A percentile compares a stretch with the other conserved stretches of the same genome.
phyloP scores from a whole-genome alignment of 2,888 invertebrate genomes.

The Tinea semifulvella region DNA sequence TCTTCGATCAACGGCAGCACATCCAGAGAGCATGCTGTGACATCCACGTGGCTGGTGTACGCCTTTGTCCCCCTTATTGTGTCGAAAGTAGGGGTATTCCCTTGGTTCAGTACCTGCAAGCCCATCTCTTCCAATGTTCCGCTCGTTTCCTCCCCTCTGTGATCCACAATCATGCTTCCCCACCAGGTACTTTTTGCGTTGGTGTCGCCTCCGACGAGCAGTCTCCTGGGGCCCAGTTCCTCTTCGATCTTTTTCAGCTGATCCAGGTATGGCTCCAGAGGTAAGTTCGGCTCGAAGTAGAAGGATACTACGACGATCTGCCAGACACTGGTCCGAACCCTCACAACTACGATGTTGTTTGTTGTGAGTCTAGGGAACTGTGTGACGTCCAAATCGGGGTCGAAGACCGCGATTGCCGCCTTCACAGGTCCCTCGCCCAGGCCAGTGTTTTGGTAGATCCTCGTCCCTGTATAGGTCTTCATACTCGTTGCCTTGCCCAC shows the following conservation, averaged over 20 bases:
- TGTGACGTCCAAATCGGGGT: slow-evolving; percentile 6
- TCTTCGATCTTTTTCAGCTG: background rate
- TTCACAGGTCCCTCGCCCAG: slow-evolving; percentile 13
- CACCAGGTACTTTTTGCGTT: slow-evolving; percentile 16
- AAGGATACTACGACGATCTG: slow-evolving; percentile 16
- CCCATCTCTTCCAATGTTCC: slow-evolving; percentile 9
- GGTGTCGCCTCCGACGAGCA: background rate
- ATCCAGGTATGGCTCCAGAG: slow-evolving; percentile 16
- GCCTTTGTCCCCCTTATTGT: background rate
- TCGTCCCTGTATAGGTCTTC: slow-evolving; percentile 2
- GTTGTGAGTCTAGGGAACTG: slow-evolving; percentile 5
- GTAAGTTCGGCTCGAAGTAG: slow-evolving; percentile 19
- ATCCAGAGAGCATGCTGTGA: slow-evolving; percentile 15
- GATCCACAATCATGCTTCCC: slow-evolving; percentile 12
- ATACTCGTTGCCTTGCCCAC: too few species aligned
- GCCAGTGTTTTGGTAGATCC: slow-evolving; percentile 12
- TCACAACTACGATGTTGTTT: too few species aligned
- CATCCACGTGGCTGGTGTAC: slow-evolving; percentile 15
- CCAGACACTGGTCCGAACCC: slow-evolving; percentile 16
- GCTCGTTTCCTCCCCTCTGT: background rate
- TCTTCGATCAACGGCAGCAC: slow-evolving; percentile 9
- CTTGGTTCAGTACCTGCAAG: slow-evolving; percentile 22
- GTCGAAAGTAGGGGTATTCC: slow-evolving; percentile 21
- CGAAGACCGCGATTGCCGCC: slow-evolving; percentile 15
- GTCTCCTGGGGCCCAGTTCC: background rate